Conservation (phyloP, 2,888 invertebrate species). For the Aelia acuminata region DNA sequence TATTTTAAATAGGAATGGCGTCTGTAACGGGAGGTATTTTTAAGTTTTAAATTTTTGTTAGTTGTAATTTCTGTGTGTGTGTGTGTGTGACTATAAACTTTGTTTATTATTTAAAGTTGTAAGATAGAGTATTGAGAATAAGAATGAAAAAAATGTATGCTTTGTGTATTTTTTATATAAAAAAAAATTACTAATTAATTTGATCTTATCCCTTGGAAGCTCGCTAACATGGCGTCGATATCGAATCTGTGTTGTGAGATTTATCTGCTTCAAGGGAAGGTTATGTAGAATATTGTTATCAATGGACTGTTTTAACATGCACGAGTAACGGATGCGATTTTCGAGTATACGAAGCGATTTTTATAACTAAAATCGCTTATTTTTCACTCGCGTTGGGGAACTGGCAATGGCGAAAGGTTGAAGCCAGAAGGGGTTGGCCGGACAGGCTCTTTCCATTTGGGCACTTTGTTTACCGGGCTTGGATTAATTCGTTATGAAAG, state of each 20-base stretch:
- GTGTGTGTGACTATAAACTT: background rate
- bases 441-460: constrained; percentile 28
- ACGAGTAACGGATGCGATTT: background rate
- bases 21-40: background rate
- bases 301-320: background rate
- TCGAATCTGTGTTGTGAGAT: constrained; percentile 11
- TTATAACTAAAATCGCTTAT: background rate
- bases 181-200: too few relatives aligned
- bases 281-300: constrained; percentile 39
- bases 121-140: too few relatives aligned
- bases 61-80: background rate
- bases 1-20: background rate
- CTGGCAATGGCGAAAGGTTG: background rate
- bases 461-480: constrained; percentile 24
- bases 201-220: background rate
- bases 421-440: background rate
- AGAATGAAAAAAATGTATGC: too few relatives aligned
- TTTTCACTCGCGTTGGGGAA: background rate
- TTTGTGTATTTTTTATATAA: too few relatives aligned
- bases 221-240: constrained; percentile 2
- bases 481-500: constrained; percentile 44
- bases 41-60: background rate
- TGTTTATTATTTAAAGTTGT: background rate
- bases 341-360: background rate
- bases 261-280: constrained; percentile 24